Evolutionary conservation across 2,113 vertebrate genomes (phyloP), one percentile per base, ranked within the genome.

Genomic region (Aldabrachelys gigantea): DNA sequence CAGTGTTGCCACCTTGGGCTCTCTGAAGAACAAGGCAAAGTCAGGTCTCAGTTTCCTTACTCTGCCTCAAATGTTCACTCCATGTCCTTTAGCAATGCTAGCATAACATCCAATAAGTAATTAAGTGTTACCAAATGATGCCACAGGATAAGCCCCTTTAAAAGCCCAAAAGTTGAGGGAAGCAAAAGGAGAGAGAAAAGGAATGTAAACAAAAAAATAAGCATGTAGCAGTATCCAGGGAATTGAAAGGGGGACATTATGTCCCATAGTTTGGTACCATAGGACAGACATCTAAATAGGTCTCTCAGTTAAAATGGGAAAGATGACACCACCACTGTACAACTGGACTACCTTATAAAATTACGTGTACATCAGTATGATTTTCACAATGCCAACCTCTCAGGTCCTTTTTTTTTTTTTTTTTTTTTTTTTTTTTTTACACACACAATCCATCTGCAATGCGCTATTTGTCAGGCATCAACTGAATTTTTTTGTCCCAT

Each of bases 391-490:
- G 10, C 10, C 12, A 24, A 8, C 50, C 81, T 50, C 14, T 41
- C 5, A 84, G 27, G 85, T 31, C 72, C 92, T 79, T 69, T 49
- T 80, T 87, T 80, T 29, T 47, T 47, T 47, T 10, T 93, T 79
- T 69, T 49, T 80, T 87, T 80, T 29, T 47, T 47, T 47, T 10
- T 44, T 44, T 44, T 44, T 44, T 44, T 44, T 44, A 44, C 44
- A 41, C 44, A 7, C 44, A 78, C 57, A 94, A 89, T 88, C 95
- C 82, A 85, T 79, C 93, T 96, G 91, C 69, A n/a, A 95, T 95
- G 94, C 13, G 90, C 62, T 88, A 76, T 11, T 19, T 76, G 69
- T 86, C 50, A 88, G 25, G 78, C 72, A 50, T 75, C 93, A 81
- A 85, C 21, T 81, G 80, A 53, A n/a, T 72, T 85, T 41, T 85